Evolutionary conservation across 1,140 invertebrate species (phyloP).

Genomic region (Portunus trituberculatus): DNA sequence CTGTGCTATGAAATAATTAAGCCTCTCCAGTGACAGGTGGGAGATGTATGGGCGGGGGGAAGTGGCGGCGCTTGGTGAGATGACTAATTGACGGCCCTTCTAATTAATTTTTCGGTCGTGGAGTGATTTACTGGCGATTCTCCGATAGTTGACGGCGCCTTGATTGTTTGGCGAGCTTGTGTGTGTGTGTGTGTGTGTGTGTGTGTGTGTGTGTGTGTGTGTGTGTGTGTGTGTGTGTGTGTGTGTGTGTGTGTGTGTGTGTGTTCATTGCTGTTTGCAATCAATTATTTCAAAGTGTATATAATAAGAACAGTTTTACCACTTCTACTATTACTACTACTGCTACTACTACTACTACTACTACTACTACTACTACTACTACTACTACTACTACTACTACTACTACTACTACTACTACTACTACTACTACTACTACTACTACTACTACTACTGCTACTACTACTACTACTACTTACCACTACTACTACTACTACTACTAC

Average conservation of each 20-base stretch:
- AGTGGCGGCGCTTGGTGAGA: neutral
- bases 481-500: neutral
- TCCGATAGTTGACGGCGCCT: neutral
- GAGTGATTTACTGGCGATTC: neutral
- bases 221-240: conserved; percentile 11
- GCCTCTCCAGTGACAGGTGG: neutral
- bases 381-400: too few species aligned
- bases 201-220: conserved; percentile 1
- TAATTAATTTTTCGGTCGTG: conserved; percentile 12
- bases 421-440: too few species aligned
- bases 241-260: neutral
- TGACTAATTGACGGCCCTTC: neutral
- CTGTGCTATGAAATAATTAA: neutral
- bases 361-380: neutral
- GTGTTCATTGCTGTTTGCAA: neutral
- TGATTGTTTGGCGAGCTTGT: neutral
- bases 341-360: neutral
- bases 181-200: neutral
- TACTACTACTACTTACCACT: neutral
- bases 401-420: too few species aligned
- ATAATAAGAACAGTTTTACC: neutral
- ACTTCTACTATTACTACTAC: neutral
- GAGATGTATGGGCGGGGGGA: neutral
- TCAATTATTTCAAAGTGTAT: too few species aligned
- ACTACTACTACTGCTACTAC: too few species aligned